Base-by-base conservation (phyloP, 2,888 invertebrate species). In the Sthenelais limicola region DNA sequence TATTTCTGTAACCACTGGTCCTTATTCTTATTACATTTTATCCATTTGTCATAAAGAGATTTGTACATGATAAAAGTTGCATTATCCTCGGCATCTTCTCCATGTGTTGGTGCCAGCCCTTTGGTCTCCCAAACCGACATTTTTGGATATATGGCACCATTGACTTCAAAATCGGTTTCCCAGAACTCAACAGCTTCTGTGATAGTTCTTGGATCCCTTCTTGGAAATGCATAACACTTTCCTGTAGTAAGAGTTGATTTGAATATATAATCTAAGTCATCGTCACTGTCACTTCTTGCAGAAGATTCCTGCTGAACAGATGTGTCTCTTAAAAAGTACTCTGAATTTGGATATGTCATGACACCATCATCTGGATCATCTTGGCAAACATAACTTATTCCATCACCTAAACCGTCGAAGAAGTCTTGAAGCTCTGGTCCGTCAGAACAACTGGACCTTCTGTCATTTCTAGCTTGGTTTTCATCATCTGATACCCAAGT, bases 111-210 rank as follows among this genome's bases (percentile, higher is more conserved):
- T 24, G 26, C 47, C 9, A 67, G 47, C 9, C 28, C 24, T 21
- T 48, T 67, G n/a, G 24, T 2, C 32, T 67, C 48, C 67, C 67
- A 67, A 7, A 32, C n/a, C 5, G 67, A 2, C 67, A 67, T 67
- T 9, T 48, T 28, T 2, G 67, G 67, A 30, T 48, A 67, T 47
- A 67, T 67, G 21, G 26, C 24, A 30, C 48, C 67, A 21, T 48
- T 48, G 28, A 67, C 67, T 48, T 67, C 47, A 48, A 67, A 67
- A 48, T 67, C 67, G 5, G 47, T 48, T 26, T 67, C 48, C 67
- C 67, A 67, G 48, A 67, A 67, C 32, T 67, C 48, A 1, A 67
- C 32, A 1, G 48, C 67, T n/a, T 67, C 67, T 12, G 26, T 48
- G 28, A 67, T 67, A 9, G 67, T 67, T 9, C 67, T 4, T 24